Percentiles rank a stretch among this genome's conserved stretches.
phyloP scores from a whole-genome alignment of 2,113 vertebrate genomes.

The Nerophis lumbriciformis region DNA sequence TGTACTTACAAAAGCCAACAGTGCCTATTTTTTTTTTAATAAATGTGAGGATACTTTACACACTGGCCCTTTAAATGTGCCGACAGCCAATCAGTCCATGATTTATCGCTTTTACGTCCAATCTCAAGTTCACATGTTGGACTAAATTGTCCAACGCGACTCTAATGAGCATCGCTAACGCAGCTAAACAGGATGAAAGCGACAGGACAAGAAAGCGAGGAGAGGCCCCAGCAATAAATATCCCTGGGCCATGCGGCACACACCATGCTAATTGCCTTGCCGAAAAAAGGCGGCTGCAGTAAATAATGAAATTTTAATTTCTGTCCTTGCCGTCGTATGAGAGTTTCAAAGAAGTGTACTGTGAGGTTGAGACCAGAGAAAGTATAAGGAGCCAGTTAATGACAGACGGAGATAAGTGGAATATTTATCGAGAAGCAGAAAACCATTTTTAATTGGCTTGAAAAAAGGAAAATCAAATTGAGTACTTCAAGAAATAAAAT shows the following conservation, averaged over 20 bases:
- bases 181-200: conserved; percentile 49
- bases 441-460: conserved; percentile 8
- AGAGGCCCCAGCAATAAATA: conserved; percentile 68
- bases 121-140: conserved; percentile 40
- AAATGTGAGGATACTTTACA: too few relatives aligned
- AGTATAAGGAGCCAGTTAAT: background rate
- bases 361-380: conserved; percentile 41
- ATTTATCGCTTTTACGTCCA: conserved; percentile 32
- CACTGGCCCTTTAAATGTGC: conserved; percentile 10
- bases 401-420: conserved; percentile 8
- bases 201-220: conserved; percentile 48
- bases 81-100: conserved; percentile 30
- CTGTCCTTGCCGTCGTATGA: conserved; percentile 43
- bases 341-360: conserved; percentile 77
- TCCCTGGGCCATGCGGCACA: conserved; percentile 75
- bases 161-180: conserved; percentile 56
- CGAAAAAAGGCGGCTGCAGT: conserved; percentile 73
- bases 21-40: too few relatives aligned
- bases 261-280: conserved; percentile 84
- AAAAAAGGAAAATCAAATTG: conserved; percentile 9
- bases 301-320: conserved; percentile 97
- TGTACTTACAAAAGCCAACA: too few relatives aligned
- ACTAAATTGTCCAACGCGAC: conserved; percentile 46
- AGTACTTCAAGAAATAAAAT: conserved; percentile 1
- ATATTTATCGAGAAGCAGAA: conserved; percentile 15